Evolutionary conservation across 2,113 vertebrate genomes (phyloP), one percentile per base, ranked within the genome.

Genomic region (Marcusenius ussheri): DNA sequence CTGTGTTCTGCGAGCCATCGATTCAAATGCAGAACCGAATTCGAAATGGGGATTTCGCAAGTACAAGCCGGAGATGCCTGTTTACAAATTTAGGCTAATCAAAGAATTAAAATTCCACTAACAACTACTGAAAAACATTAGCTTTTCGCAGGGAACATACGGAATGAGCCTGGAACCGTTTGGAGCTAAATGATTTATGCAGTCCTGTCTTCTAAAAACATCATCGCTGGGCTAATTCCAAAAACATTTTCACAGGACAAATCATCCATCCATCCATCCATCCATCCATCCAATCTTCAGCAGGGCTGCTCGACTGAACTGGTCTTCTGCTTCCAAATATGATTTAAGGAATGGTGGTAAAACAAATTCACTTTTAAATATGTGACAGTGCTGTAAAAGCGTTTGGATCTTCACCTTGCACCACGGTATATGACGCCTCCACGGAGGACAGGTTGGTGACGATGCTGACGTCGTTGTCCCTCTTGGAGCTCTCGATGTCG

Each of bases 361-460:
- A n/a, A 62, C 21, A 10, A n/a, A 27, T 27, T 66, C 10, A 31
- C 10, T 70, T 70, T 31, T 70, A 31, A 70, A 11, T 31, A 3
- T 31, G 62, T 70, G 62, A 70, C 3, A 6, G 35, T 6, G 35
- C 31, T 42, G 35, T 39, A 7, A 19, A 5, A 35, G 31, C 9
- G 15, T 35, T 11, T 42, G 74, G 74, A 17, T 47, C 45, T 10
- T 91, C 94, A 98, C 97, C 97, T 97, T 98, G 97, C 90, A 98
- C 97, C 90, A 97, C 96, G n/a, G 97, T 97, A 91, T 97, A 98
- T 62, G 97, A 97, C 74, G 97, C 97, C 93, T 98, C 97, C 90
- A 97, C 97, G 0, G 97, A 97, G 39, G 97, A 98, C 8, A 98
- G 96, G 93, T 98, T 98, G 93, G 97, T 98, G 91, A 97, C 96